Base-by-base conservation (phyloP, 2,797 vertebrate genomes). In the Manis pentadactyla region DNA sequence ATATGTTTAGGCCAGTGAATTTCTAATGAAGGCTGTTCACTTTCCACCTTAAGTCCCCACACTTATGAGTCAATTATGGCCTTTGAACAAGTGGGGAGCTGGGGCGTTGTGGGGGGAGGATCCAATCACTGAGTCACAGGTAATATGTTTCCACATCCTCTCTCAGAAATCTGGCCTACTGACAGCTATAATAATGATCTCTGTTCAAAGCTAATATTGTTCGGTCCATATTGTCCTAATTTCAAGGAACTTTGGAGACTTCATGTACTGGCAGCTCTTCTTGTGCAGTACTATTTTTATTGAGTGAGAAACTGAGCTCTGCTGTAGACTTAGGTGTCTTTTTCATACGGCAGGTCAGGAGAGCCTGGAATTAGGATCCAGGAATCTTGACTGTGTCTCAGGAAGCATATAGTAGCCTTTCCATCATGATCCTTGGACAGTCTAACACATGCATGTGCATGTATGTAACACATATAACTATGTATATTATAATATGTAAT, bases 221-320 rank as follows among this genome's bases (percentile, higher is more conserved):
- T 71, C 92, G 78, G 78, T 85, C 81, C 61, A 61, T 81, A 57
- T 13, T 96, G 96, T 61, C 73, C 87, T 85, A 37, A 87, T 97
- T 93, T 92, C 61, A 85, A 81, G 57, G 57, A 57, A 37, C 68
- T 82, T 90, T 57, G 59, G 69, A 97, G 66, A 90, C 71, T 92
- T 69, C 87, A 66, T 91, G 53, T 95, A 63, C 71, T 90, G 81
- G 87, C 83, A 92, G 81, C 46, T 95, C 89, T 93, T 87, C 91
- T 61, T 84, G 53, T 46, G 59, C 61, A 55, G 59, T 39, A 61
- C 78, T 93, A 57, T 94, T 93, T 96, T 96, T 95, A 82, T 51
- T 95, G 66, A 93, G 57, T 55, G 53, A 94, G 73, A 94, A 81
- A 78, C 46, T 49, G 81, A 86, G 64, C 82, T 94, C 55, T 63